Evolutionary conservation across 2,888 invertebrate genomes (phyloP).

Genomic region (Agrochola litura): DNA sequence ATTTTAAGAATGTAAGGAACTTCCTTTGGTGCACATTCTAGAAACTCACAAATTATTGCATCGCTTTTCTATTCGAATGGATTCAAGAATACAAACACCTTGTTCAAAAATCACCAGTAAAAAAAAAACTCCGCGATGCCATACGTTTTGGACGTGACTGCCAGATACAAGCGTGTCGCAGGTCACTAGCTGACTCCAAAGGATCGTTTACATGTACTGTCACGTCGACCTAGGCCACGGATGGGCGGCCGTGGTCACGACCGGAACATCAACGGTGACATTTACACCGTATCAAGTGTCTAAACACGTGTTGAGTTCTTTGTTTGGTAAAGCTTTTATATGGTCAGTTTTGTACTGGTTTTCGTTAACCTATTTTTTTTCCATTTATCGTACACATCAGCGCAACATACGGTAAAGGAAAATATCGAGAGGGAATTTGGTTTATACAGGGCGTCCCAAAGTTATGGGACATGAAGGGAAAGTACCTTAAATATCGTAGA

Average conservation of each 20-base stretch:
- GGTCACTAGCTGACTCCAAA: slow-evolving; percentile 37
- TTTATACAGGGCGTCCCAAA: too few species aligned
- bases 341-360: slow-evolving; percentile 24
- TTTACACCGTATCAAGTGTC: slow-evolving; percentile 53
- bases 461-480: too few species aligned
- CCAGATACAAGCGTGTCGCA: slow-evolving; percentile 31
- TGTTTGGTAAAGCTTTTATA: slow-evolving; percentile 26
- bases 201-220: slow-evolving; percentile 46
- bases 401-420: background rate
- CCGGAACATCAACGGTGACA: slow-evolving; percentile 48
- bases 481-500: too few species aligned
- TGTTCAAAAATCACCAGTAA: background rate
- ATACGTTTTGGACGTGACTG: slow-evolving; percentile 10
- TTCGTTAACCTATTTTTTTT: background rate
- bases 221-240: slow-evolving; percentile 45
- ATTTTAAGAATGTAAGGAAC: background rate
- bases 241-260: slow-evolving; percentile 44
- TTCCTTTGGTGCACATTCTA: background rate
- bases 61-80: background rate
- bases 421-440: background rate
- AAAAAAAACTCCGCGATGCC: background rate
- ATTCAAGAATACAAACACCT: background rate
- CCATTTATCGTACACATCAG: background rate
- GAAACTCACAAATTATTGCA: background rate
- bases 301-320: slow-evolving; percentile 40